Evolutionary conservation across 2,797 vertebrate genomes (phyloP).

Genomic region (Rhincodon typus): DNA sequence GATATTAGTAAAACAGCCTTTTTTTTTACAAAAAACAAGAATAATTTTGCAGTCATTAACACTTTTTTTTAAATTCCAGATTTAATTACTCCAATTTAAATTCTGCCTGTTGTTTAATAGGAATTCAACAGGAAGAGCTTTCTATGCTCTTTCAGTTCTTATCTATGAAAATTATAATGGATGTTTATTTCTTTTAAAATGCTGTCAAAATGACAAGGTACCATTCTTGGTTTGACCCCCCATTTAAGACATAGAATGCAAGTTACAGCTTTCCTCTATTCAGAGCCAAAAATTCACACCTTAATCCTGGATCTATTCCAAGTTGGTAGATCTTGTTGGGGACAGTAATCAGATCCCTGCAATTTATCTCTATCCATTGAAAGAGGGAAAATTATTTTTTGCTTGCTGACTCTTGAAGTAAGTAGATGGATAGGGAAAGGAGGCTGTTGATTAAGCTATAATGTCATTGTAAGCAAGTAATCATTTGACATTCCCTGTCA

Average conservation of each 20-base stretch:
- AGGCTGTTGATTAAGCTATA: not conserved
- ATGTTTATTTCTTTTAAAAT: not conserved
- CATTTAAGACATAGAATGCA: not conserved
- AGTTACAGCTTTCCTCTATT: not conserved
- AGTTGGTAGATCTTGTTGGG: not conserved
- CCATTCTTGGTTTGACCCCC: not conserved
- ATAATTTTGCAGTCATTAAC: too few relatives aligned
- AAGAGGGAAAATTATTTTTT: not conserved
- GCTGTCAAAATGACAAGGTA: not conserved
- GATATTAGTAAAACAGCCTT: too few relatives aligned
- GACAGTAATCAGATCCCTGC: not conserved
- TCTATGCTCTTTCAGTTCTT: not conserved
- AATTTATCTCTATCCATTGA: not conserved
- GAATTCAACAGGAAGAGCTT: not conserved
- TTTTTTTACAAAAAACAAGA: too few relatives aligned
- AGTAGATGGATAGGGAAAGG: not conserved
- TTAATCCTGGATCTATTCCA: not conserved
- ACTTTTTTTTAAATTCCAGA: too few relatives aligned
- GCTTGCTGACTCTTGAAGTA: not conserved
- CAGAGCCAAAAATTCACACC: not conserved
- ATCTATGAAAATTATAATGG: not conserved
- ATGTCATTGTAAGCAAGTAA: not conserved
- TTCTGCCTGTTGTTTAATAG: too few relatives aligned
- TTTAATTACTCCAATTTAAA: too few relatives aligned
- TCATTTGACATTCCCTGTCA: not conserved